Conservation (phyloP, 1,140 invertebrate species). For the Drosophila funebris region DNA sequence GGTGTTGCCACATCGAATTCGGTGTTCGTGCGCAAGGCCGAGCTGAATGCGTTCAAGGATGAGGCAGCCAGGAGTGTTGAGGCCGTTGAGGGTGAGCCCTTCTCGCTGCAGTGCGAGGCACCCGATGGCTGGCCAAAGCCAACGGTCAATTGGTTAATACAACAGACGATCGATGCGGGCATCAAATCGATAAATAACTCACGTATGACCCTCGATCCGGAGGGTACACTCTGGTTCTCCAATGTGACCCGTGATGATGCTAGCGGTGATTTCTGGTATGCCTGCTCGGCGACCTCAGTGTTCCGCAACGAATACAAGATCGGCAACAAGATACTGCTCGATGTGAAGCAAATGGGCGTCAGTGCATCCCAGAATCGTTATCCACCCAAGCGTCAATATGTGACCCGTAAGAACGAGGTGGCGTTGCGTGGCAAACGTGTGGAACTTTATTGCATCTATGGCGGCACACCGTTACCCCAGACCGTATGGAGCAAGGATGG, state of each 20-base stretch:
- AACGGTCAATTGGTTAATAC: constrained; percentile 96
- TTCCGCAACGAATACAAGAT: constrained; percentile 96
- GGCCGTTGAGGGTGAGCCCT: constrained; percentile 94
- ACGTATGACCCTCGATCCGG: constrained; percentile 96
- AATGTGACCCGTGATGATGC: constrained; percentile 95
- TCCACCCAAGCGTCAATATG: constrained; percentile 91
- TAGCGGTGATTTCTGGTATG: constrained; percentile 92
- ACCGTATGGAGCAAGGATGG: constrained; percentile 94
- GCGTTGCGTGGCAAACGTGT: constrained; percentile 92
- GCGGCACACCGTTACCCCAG: constrained; percentile 93
- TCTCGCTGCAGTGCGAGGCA: constrained; percentile 93
- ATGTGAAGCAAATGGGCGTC: constrained; percentile 90
- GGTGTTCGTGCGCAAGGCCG: constrained; percentile 97
- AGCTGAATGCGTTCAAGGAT: constrained; percentile 96
- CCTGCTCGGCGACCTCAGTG: constrained; percentile 93
- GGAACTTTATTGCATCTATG: constrained; percentile 94
- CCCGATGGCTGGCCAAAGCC: constrained; percentile 97
- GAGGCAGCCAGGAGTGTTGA: constrained; percentile 86
- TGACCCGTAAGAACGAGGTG: constrained; percentile 92
- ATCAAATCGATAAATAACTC: constrained; percentile 96
- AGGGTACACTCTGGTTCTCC: constrained; percentile 97
- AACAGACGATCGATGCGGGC: constrained; percentile 88
- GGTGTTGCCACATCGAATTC: constrained; percentile 97
- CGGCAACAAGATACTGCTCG: constrained; percentile 91
- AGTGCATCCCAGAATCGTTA: constrained; percentile 91